Conservation (phyloP, 2,797 vertebrate genomes). For the Sebastes goodei region DNA sequence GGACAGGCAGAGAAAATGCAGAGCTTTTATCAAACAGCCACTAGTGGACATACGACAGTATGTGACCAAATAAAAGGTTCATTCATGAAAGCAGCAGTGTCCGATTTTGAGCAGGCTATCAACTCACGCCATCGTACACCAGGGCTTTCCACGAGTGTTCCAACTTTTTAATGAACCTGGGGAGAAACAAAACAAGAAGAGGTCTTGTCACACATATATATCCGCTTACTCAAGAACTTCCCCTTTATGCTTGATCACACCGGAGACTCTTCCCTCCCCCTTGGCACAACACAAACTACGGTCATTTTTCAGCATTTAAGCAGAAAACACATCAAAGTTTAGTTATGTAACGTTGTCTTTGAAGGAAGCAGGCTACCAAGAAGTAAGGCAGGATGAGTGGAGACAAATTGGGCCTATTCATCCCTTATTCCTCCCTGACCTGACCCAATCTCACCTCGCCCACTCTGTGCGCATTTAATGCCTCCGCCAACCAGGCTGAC, state of each 20-base stretch:
- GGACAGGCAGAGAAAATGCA: conserved; percentile 18
- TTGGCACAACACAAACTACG: background rate
- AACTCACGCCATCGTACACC: conserved; percentile 95
- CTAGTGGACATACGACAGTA: background rate
- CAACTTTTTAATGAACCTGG: conserved; percentile 96
- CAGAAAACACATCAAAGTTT: conserved; percentile 11
- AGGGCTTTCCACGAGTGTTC: conserved; percentile 99
- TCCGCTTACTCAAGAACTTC: conserved; percentile 4
- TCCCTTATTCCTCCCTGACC: conserved; percentile 5
- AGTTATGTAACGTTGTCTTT: conserved; percentile 1
- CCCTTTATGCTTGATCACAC: conserved; percentile 5
- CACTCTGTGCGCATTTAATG: background rate
- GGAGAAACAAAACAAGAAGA: conserved; percentile 45
- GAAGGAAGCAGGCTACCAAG: background rate
- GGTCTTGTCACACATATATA: conserved; percentile 22
- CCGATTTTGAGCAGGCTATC: conserved; percentile 37
- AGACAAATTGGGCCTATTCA: conserved; percentile 18
- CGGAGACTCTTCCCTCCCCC: background rate
- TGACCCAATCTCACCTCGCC: conserved; percentile 12
- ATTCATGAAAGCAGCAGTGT: conserved; percentile 53
- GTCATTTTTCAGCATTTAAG: conserved; percentile 1
- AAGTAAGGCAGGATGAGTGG: background rate
- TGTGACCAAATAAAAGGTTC: conserved; percentile 43
- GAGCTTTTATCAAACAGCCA: conserved; percentile 2
- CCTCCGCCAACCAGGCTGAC: background rate